phyloP scores from a whole-genome alignment of 2,113 vertebrate genomes.

The Scophthalmus maximus region DNA sequence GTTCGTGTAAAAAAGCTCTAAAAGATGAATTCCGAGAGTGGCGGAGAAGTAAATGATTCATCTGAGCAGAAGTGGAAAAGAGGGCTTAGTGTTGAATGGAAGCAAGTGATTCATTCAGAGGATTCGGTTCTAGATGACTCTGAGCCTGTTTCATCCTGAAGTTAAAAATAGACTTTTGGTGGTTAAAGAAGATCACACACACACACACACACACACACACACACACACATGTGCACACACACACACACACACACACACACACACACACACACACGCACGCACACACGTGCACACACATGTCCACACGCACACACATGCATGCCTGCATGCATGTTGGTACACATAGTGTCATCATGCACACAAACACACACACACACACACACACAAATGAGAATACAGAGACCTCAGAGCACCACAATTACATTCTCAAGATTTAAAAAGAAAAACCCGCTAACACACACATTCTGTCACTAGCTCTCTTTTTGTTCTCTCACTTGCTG shows the following conservation, averaged over 20 bases:
- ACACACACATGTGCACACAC: not conserved
- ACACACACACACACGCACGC: slow-evolving; percentile 19
- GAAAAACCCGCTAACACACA: slow-evolving; percentile 48
- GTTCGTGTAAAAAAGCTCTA: slow-evolving; percentile 8
- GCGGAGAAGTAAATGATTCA: slow-evolving; percentile 65
- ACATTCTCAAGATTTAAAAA: slow-evolving; percentile 42
- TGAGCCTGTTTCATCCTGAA: slow-evolving; percentile 60
- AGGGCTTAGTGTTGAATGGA: slow-evolving; percentile 65
- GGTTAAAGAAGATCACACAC: slow-evolving; percentile 45
- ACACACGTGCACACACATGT: not conserved
- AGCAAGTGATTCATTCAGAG: slow-evolving; percentile 71
- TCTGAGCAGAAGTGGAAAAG: slow-evolving; percentile 58
- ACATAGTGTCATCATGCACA: not conserved
- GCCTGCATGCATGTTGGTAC: too few species aligned
- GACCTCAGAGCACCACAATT: slow-evolving; percentile 51
- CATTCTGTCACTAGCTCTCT: slow-evolving; percentile 62
- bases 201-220: slow-evolving; percentile 4
- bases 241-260: not conserved
- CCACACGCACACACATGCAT: not conserved
- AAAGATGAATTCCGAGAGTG: slow-evolving; percentile 50
- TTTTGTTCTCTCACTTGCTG: slow-evolving; percentile 68
- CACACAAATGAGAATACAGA: not conserved
- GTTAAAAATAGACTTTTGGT: slow-evolving; percentile 71
- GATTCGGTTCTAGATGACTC: slow-evolving; percentile 58
- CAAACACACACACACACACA: not conserved